Conservation (phyloP, 2,888 invertebrate species). For the Volucella inflata region DNA sequence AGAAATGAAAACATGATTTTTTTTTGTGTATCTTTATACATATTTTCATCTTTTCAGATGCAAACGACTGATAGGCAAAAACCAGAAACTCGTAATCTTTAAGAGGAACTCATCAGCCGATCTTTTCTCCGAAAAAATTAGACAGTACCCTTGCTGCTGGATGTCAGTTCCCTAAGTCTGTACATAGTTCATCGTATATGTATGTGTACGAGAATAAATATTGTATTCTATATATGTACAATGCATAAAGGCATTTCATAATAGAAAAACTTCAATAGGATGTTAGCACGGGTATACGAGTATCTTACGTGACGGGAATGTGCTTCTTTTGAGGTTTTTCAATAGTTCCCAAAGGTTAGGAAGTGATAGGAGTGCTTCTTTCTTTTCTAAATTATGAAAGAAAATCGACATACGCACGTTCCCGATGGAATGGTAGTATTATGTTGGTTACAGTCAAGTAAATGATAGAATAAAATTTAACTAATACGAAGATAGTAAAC, state of each 20-base stretch:
- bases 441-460: background rate
- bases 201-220: too few relatives aligned
- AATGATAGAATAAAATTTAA: slow-evolving; percentile 1
- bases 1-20: too few relatives aligned
- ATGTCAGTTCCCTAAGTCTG: too few relatives aligned
- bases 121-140: too few relatives aligned
- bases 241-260: too few relatives aligned
- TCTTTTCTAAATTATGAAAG: background rate
- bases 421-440: slow-evolving; percentile 13
- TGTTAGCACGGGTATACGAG: too few relatives aligned
- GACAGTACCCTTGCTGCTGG: background rate
- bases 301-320: too few relatives aligned
- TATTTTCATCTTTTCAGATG: slow-evolving; percentile 12
- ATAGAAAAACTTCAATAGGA: too few relatives aligned
- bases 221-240: too few relatives aligned
- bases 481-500: background rate
- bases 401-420: slow-evolving; percentile 33
- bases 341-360: too few relatives aligned
- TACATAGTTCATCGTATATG: too few relatives aligned
- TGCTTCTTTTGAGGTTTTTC: too few relatives aligned
- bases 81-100: background rate
- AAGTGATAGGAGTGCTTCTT: slow-evolving; percentile 6
- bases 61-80: background rate
- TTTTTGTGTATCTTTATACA: background rate
- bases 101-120: slow-evolving; percentile 17